These are phyloP conservation scores for Pseudococcus longispinus DNA, from an alignment of 2,888 invertebrate genomes.

Conservation along the genomic window DNA sequence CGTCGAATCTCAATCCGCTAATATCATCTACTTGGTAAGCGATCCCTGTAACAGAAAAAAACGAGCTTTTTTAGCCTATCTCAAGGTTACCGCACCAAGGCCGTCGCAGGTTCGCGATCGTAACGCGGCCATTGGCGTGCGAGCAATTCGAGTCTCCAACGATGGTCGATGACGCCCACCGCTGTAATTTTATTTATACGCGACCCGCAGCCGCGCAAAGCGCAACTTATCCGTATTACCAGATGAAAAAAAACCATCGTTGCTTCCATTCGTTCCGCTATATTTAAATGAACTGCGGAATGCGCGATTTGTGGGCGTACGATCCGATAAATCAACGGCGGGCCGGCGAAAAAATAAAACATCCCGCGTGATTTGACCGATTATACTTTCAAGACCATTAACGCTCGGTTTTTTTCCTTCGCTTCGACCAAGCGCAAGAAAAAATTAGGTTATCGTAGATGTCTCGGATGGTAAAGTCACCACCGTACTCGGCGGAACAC, in stretches of 20 bases:
- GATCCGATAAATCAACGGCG: constrained; percentile 48
- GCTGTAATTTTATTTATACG: constrained; percentile 45
- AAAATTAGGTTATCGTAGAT: neutral
- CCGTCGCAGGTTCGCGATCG: neutral
- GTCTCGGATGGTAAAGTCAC: neutral
- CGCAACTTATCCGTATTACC: no score
- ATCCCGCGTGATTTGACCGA: neutral
- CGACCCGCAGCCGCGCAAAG: constrained; percentile 20
- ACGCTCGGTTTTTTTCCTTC: neutral
- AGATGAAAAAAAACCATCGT: constrained; percentile 16
- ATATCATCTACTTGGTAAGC: constrained; percentile 11
- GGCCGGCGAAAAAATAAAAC: neutral
- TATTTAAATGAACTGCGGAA: constrained; percentile 47
- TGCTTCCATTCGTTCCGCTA: neutral
- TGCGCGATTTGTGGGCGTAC: constrained; percentile 50
- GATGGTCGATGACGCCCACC: neutral
- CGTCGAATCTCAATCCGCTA: neutral
- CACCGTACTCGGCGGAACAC: no score
- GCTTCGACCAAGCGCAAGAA: neutral
- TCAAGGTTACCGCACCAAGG: constrained; percentile 15
- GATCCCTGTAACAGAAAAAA: constrained; percentile 2
- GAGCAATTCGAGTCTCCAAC: neutral
- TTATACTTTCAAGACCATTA: constrained; percentile 25
- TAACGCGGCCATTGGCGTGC: constrained; percentile 45
- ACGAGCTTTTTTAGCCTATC: neutral